A percentile compares a stretch with the other conserved stretches of the same genome.
These are phyloP conservation scores for Himalopsyche tibetana DNA, from an alignment of 2,888 invertebrate genomes.

Conservation along the genomic window DNA sequence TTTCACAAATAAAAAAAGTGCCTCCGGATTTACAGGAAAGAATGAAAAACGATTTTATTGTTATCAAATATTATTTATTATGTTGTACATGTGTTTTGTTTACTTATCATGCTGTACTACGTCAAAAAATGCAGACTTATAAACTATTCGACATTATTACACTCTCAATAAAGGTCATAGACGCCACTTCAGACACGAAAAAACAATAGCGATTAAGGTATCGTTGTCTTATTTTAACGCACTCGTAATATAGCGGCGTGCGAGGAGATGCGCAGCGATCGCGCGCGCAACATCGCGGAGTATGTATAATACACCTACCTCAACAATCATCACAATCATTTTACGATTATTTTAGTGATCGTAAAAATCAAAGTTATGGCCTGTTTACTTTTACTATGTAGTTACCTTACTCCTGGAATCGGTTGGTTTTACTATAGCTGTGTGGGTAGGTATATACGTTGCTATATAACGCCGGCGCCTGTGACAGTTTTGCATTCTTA, in stretches of 20 bases:
- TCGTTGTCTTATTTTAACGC: constrained; percentile 53
- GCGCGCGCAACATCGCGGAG: background rate
- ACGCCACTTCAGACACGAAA: constrained; percentile 54
- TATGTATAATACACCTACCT: constrained; percentile 56
- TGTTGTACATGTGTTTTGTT: background rate
- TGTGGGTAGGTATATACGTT: constrained; percentile 27
- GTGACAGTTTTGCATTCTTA: constrained; percentile 64
- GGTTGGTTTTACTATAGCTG: constrained; percentile 37
- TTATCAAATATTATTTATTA: no score
- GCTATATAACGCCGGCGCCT: constrained; percentile 46
- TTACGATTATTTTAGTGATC: constrained; percentile 78
- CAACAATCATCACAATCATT: constrained; percentile 67
- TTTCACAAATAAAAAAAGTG: no score
- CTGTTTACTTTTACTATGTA: constrained; percentile 72
- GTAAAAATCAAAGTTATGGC: constrained; percentile 80
- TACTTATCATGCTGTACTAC: constrained; percentile 4
- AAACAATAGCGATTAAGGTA: constrained; percentile 39
- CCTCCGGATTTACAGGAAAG: no score
- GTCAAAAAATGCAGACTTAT: constrained; percentile 52
- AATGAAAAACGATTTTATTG: no score
- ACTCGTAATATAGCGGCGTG: background rate
- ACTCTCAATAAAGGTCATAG: constrained; percentile 61
- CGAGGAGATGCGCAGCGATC: constrained; percentile 44
- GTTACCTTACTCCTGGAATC: constrained; percentile 48
- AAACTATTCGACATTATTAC: constrained; percentile 64